Conservation (phyloP, 2,888 invertebrate genomes). For the Campoplex capitator region DNA sequence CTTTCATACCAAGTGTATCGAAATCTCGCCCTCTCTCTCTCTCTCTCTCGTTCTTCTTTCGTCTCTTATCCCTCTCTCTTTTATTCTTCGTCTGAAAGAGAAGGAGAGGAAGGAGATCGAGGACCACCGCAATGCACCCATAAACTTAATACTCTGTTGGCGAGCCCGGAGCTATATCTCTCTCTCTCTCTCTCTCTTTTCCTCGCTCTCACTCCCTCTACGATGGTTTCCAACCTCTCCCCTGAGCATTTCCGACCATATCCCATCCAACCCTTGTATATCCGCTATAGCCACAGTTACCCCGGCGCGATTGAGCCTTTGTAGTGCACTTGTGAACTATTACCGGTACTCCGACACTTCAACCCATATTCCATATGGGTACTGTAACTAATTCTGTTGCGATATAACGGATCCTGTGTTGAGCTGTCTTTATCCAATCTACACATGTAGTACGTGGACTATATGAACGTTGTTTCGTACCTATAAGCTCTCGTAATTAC, state of each 20-base stretch:
- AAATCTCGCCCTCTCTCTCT: conserved; percentile 65
- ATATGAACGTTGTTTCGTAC: background rate
- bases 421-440: conserved; percentile 5
- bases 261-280: conserved; percentile 47
- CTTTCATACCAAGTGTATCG: conserved; percentile 79
- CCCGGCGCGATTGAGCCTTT: conserved; percentile 73
- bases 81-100: conserved; percentile 26
- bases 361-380: conserved; percentile 16
- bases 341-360: conserved; percentile 61
- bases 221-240: conserved; percentile 55
- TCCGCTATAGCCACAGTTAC: conserved; percentile 63
- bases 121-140: conserved; percentile 82
- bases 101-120: conserved; percentile 71
- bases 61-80: conserved; percentile 11
- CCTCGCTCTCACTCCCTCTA: conserved; percentile 29
- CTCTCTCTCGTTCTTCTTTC: conserved; percentile 3
- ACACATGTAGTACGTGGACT: background rate
- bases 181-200: conserved; percentile 28
- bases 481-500: conserved; percentile 1
- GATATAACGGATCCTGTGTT: background rate
- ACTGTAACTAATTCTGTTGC: conserved; percentile 19
- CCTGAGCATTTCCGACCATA: conserved; percentile 47
- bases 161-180: conserved; percentile 57
- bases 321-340: conserved; percentile 57
- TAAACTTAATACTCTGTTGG: conserved; percentile 79